Evolutionary conservation across 2,113 vertebrate species (phyloP).

Genomic region (Platysteira castanea): DNA sequence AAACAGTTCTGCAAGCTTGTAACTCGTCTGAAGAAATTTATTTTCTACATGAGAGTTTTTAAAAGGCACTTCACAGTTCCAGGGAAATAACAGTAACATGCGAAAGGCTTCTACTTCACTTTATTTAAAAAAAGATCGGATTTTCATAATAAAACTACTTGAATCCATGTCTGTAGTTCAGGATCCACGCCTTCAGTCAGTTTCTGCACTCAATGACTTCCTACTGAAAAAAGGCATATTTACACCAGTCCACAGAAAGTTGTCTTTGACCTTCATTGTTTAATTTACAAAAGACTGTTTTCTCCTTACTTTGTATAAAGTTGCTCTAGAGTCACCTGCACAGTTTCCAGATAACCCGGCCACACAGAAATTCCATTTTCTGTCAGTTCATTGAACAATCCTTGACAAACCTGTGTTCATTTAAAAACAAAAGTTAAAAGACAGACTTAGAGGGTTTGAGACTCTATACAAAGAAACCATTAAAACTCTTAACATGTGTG

Average conservation of each 20-base stretch:
- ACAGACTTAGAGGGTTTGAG: not conserved
- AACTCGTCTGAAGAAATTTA: not conserved
- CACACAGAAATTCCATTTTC: slow-evolving; percentile 84
- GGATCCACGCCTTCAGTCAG: not conserved
- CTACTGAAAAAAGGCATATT: not conserved
- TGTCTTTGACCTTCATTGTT: not conserved
- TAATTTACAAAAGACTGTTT: not conserved
- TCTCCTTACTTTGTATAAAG: slow-evolving; percentile 84
- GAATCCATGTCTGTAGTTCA: not conserved
- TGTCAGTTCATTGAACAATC: slow-evolving; percentile 83
- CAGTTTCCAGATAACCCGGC: slow-evolving; percentile 90
- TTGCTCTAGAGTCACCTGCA: slow-evolving; percentile 79
- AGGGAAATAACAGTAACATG: not conserved
- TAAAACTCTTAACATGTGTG: not conserved
- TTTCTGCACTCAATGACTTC: not conserved
- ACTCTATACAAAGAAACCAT: not conserved
- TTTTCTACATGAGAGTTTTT: not conserved
- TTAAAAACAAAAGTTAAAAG: not conserved
- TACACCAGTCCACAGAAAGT: not conserved
- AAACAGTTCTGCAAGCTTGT: not conserved
- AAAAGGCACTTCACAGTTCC: not conserved
- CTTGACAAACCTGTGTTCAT: slow-evolving; percentile 85
- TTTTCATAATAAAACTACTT: not conserved
- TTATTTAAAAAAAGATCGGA: not conserved
- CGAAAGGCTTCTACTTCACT: not conserved